These are phyloP conservation scores for Haliclona indistincta DNA, from an alignment of 37 sponge, comb jelly and placozoan species.

Conservation along the genomic window DNA sequence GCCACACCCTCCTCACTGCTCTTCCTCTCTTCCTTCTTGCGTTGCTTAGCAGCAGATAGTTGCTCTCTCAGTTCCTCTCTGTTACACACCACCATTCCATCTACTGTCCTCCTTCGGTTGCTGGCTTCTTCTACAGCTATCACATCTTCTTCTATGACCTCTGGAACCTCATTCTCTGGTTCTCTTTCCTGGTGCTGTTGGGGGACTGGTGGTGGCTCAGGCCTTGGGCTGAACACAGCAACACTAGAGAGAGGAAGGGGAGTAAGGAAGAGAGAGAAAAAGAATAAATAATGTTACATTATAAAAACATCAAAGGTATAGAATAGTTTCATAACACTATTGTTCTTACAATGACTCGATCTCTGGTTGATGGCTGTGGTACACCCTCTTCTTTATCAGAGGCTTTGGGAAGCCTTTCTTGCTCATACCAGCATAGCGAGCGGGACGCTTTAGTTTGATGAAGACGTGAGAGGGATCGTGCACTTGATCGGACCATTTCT, in stretches of 20 bases:
- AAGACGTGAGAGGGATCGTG: constrained; percentile 77
- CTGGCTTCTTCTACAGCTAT: not conserved
- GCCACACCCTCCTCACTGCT: too few relatives aligned
- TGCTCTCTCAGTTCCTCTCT: constrained; percentile 40
- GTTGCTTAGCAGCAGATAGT: constrained; percentile 18
- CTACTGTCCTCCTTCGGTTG: not conserved
- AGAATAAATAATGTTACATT: too few relatives aligned
- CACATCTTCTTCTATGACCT: not conserved
- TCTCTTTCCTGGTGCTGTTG: too few relatives aligned
- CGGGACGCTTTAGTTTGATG: constrained; percentile 71
- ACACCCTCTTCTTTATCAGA: constrained; percentile 40
- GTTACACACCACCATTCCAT: not conserved
- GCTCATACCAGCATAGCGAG: constrained; percentile 22
- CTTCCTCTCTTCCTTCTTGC: constrained; percentile 40
- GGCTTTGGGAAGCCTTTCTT: constrained; percentile 24
- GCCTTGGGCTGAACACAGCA: too few relatives aligned
- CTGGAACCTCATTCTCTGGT: not conserved
- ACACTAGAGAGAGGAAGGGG: too few relatives aligned
- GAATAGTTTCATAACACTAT: too few relatives aligned
- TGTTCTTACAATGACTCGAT: not conserved
- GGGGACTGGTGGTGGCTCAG: too few relatives aligned
- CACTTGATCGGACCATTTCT: constrained; percentile 26
- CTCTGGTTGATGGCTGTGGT: not conserved
- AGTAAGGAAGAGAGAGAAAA: too few relatives aligned
- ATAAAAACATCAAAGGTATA: too few relatives aligned